These are phyloP conservation scores for Horisme vitalbata DNA, from an alignment of 2,888 invertebrate species.

Conservation along the genomic window DNA sequence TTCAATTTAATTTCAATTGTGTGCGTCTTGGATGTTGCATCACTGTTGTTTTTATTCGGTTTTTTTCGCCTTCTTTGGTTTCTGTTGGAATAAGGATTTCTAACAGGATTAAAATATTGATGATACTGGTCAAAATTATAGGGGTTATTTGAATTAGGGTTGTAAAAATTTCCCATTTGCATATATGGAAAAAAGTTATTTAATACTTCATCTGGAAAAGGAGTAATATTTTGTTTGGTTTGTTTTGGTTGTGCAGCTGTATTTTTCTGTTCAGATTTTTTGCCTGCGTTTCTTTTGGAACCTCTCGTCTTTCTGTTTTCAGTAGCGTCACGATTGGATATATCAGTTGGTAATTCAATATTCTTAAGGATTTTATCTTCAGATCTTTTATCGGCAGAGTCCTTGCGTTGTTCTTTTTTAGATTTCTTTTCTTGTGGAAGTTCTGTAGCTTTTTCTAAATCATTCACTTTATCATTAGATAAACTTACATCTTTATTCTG, in stretches of 20 bases:
- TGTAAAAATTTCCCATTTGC: conserved; percentile 22
- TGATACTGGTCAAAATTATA: conserved; percentile 38
- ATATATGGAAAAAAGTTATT: conserved; percentile 30
- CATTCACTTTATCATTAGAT: conserved; percentile 14
- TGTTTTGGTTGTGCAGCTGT: background rate
- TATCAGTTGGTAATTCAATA: conserved; percentile 22
- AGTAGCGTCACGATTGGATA: conserved; percentile 28
- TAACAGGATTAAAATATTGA: conserved; percentile 21
- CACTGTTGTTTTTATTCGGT: conserved; percentile 10
- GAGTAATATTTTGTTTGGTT: conserved; percentile 3
- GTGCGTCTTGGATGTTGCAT: conserved; percentile 10
- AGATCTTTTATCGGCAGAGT: background rate
- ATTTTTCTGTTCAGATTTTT: conserved; percentile 4
- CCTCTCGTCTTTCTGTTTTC: conserved; percentile 38
- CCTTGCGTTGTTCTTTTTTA: background rate
- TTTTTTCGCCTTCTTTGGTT: conserved; percentile 26
- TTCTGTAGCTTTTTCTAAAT: background rate
- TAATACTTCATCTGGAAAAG: conserved; percentile 19
- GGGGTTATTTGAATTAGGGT: conserved; percentile 28
- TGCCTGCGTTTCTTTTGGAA: conserved; percentile 14
- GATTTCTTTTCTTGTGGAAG: background rate
- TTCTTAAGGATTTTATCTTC: conserved; percentile 12
- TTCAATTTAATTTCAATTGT: conserved; percentile 22
- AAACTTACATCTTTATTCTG: background rate
- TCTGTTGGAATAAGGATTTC: conserved; percentile 13